A percentile compares a stretch with the other conserved stretches of the same genome.
Evolutionary conservation across 2,888 invertebrate genomes (phyloP).

Genomic region (Eulithis testata): DNA sequence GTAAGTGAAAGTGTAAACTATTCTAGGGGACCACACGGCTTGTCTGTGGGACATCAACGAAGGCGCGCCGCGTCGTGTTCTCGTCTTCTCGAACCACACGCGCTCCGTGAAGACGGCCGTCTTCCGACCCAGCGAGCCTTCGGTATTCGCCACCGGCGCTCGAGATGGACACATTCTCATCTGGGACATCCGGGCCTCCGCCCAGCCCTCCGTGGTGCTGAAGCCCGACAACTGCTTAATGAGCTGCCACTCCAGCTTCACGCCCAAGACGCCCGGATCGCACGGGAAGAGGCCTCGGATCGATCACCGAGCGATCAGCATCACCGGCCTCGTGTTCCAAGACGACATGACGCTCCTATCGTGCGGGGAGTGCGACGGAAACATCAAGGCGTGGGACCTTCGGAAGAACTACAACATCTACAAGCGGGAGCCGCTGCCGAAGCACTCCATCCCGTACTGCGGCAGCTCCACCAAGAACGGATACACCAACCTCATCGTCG

Average conservation of each 20-base stretch:
- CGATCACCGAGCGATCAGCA: slow-evolving; percentile 87
- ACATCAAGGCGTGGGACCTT: slow-evolving; percentile 95
- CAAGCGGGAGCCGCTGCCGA: slow-evolving; percentile 89
- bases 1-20: not conserved
- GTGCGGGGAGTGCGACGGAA: slow-evolving; percentile 94
- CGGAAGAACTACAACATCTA: slow-evolving; percentile 90
- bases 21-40: slow-evolving; percentile 91
- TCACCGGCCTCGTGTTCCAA: slow-evolving; percentile 93
- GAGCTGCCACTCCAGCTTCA: slow-evolving; percentile 85
- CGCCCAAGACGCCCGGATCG: slow-evolving; percentile 80
- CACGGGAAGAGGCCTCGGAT: slow-evolving; percentile 76
- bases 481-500: slow-evolving; percentile 91
- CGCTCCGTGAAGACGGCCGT: slow-evolving; percentile 93
- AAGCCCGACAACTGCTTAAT: slow-evolving; percentile 89
- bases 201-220: slow-evolving; percentile 69
- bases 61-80: slow-evolving; percentile 70
- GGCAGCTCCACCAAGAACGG: slow-evolving; percentile 88
- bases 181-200: slow-evolving; percentile 88
- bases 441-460: slow-evolving; percentile 89
- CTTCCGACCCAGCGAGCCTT: slow-evolving; percentile 88
- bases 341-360: slow-evolving; percentile 91
- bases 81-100: slow-evolving; percentile 90
- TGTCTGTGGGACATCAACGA: slow-evolving; percentile 90
- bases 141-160: slow-evolving; percentile 94
- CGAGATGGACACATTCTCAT: slow-evolving; percentile 94